Percentiles rank a stretch among this genome's conserved stretches.
These are phyloP conservation scores for Homalodisca vitripennis DNA, from an alignment of 1,140 invertebrate genomes.

Conservation along the genomic window DNA sequence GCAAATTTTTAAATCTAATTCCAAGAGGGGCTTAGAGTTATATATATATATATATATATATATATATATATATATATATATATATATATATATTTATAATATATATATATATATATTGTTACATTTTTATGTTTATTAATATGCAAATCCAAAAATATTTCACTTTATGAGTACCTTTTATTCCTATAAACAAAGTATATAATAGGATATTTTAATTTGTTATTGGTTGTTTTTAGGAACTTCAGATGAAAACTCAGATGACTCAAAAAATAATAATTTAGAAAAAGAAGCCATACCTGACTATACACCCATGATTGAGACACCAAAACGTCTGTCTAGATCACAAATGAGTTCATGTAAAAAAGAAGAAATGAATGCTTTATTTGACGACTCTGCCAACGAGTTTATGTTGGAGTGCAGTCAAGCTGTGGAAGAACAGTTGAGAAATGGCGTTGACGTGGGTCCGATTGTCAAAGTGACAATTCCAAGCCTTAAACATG, in stretches of 20 bases:
- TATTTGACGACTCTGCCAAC: conserved; percentile 29
- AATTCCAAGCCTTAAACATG: not conserved
- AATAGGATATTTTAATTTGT: not conserved
- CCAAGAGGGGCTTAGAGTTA: not conserved
- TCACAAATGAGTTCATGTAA: not conserved
- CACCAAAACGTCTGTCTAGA: not conserved
- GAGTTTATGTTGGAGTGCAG: conserved; percentile 29
- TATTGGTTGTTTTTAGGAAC: not conserved
- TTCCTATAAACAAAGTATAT: not conserved
- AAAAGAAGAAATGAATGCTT: conserved; percentile 19
- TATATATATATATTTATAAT: not conserved
- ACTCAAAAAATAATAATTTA: not conserved
- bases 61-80: not conserved
- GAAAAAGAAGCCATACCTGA: not conserved
- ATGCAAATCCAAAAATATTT: not conserved
- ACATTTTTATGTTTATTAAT: not conserved
- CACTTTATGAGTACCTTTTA: not conserved
- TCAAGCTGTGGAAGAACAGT: conserved; percentile 28
- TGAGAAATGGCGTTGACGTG: conserved; percentile 20
- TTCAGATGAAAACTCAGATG: not conserved
- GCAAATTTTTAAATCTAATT: not conserved
- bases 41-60: not conserved
- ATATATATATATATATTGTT: not conserved
- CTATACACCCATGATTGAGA: not conserved
- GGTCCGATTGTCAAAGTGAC: conserved; percentile 11